Base-by-base conservation (phyloP, 2,888 invertebrate species). In the Lepeophtheirus nordmannii region DNA sequence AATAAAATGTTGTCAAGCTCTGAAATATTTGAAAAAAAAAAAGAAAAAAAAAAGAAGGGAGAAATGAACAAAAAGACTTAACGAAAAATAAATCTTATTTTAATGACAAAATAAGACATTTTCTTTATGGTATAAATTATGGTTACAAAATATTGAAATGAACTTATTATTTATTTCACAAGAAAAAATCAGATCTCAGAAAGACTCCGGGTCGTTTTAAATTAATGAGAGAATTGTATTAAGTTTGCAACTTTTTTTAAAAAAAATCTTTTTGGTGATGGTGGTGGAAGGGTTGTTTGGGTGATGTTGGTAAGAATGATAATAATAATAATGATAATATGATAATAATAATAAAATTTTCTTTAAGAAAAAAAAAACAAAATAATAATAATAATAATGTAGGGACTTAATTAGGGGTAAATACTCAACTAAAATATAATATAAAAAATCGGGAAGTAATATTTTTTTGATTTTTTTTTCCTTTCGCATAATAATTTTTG, bases 401-500 rank as follows among this genome's bases (percentile, higher is more conserved):
- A 46, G 53, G 53, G 53, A 46, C 53, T 46, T 46, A 14, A 46
- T 46, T 46, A 46, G 53, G 53, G 53, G 17, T 46, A 46, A 30
- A 30, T 30, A 30, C 30, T 30, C 30, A 30, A 46, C 53, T 46
- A 46, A 46, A 46, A 46, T 46, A 46, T n/a, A n/a, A 46, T 46
- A 46, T 46, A 46, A 46, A 46, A 46, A 46, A 46, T 46, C 53
- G 53, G 53, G 53, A 46, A 17, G 17, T 3, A n/a, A 8, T 46
- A n/a, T 46, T 46, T 46, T 46, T 46, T 46, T 17, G 14, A n/a
- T 46, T 46, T 46, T 46, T 41, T 17, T 46, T 46, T 46, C 53
- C 14, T 46, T 46, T 46, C 53, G 53, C 53, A 46, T 14, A 46
- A 46, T 46, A 46, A 46, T 46, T 46, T 46, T n/a, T 46, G 53